Percentiles rank a stretch among this genome's conserved stretches.
Evolutionary conservation across 2,797 vertebrate genomes (phyloP).

Genomic region (Tolypeutes matacus): DNA sequence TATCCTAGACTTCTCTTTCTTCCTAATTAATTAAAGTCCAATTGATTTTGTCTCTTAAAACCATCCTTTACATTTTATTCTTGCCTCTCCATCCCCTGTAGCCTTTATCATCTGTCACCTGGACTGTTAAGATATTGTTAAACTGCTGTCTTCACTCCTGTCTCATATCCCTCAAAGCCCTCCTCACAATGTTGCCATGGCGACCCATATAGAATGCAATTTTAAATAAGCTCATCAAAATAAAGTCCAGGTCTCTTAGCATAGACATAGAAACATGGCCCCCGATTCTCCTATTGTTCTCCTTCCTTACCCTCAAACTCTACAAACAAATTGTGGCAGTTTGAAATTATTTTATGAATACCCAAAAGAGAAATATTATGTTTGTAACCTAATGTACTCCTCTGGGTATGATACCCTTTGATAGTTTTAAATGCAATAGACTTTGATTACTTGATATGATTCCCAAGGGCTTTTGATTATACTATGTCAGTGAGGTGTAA

Average conservation of each 20-base stretch:
- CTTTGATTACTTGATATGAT: too few relatives aligned
- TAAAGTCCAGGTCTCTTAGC: not conserved
- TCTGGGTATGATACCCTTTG: too few relatives aligned
- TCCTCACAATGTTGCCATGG: not conserved
- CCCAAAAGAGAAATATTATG: too few relatives aligned
- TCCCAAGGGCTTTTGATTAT: too few relatives aligned
- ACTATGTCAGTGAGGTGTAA: too few relatives aligned
- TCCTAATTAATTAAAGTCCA: not conserved
- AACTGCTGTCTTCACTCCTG: not conserved
- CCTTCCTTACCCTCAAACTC: not conserved
- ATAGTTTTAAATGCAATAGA: too few relatives aligned
- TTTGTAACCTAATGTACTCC: too few relatives aligned
- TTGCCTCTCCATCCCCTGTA: not conserved
- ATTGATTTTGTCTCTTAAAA: constrained; percentile 41
- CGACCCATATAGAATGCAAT: not conserved
- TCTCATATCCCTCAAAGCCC: not conserved
- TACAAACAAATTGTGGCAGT: not conserved
- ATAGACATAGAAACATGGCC: not conserved
- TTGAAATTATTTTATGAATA: too few relatives aligned
- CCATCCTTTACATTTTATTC: not conserved
- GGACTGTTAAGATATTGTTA: not conserved
- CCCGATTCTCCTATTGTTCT: not conserved
- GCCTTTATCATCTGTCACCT: not conserved
- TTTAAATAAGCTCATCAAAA: not conserved
- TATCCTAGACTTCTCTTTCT: not conserved